Evolutionary conservation across 2,797 vertebrate genomes (phyloP).

Genomic region (Pseudochirops corinnae): DNA sequence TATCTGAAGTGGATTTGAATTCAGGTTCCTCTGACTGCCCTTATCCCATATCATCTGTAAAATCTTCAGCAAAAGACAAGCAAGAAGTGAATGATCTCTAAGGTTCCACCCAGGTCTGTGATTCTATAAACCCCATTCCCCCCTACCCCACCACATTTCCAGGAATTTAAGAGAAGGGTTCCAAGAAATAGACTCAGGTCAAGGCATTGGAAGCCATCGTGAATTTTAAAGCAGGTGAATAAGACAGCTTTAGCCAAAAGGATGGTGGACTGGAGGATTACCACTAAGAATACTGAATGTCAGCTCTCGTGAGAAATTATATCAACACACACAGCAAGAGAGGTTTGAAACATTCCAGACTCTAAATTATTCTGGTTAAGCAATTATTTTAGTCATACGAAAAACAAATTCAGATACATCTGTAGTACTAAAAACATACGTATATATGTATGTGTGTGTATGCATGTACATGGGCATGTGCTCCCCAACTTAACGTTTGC

Average conservation of each 20-base stretch:
- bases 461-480: background rate
- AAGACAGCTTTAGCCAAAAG: background rate
- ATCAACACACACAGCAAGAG: background rate
- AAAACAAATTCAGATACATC: background rate
- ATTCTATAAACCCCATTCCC: background rate
- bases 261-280: background rate
- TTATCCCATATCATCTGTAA: background rate
- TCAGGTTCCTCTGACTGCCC: too few species aligned
- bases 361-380: slow-evolving; percentile 29
- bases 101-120: background rate
- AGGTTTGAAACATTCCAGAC: background rate
- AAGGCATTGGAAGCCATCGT: background rate
- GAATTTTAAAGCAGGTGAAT: background rate
- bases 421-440: background rate
- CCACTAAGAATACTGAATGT: background rate
- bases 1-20: too few species aligned
- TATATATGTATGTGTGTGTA: background rate
- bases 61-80: background rate
- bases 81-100: background rate
- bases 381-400: slow-evolving; percentile 5
- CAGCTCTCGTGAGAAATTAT: background rate
- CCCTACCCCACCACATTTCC: background rate
- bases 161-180: background rate
- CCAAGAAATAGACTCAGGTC: background rate
- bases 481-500: rapidly evolving